Conservation (phyloP, 2,888 invertebrate genomes). For the Folsomia manolachei region DNA sequence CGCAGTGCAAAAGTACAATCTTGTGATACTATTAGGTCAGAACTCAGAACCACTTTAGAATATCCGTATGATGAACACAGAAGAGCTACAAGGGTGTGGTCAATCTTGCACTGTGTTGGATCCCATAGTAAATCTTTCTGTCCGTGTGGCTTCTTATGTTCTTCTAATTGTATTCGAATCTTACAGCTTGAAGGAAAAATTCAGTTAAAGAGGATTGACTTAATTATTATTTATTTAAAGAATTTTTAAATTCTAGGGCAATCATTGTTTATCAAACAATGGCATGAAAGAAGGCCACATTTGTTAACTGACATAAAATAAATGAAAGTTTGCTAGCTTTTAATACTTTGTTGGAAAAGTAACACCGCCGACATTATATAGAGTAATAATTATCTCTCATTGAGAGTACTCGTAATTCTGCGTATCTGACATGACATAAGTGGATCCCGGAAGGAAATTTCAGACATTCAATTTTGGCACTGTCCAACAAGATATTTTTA, state of each 20-base stretch:
- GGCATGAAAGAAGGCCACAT: background rate
- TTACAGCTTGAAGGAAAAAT: too few species aligned
- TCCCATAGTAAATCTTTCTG: background rate
- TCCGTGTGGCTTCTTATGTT: background rate
- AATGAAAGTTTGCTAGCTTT: background rate
- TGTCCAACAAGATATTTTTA: too few species aligned
- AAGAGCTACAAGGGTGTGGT: background rate
- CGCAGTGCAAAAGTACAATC: background rate
- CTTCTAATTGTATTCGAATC: background rate
- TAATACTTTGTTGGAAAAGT: too few species aligned
- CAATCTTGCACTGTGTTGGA: background rate
- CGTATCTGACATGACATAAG: too few species aligned
- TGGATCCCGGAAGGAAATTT: too few species aligned
- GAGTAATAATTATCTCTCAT: too few species aligned
- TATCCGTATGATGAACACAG: background rate
- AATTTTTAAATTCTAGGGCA: background rate
- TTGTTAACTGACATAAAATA: background rate
- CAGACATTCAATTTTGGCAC: too few species aligned
- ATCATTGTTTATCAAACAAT: background rate
- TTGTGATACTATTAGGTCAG: background rate
- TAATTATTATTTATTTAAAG: background rate
- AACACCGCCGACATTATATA: too few species aligned
- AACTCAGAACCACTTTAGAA: background rate
- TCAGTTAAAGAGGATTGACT: too few species aligned
- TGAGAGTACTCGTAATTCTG: too few species aligned